Evolutionary conservation across 1,140 invertebrate genomes (phyloP), one percentile per base, ranked within the genome.

Genomic region (Littorina saxatilis): DNA sequence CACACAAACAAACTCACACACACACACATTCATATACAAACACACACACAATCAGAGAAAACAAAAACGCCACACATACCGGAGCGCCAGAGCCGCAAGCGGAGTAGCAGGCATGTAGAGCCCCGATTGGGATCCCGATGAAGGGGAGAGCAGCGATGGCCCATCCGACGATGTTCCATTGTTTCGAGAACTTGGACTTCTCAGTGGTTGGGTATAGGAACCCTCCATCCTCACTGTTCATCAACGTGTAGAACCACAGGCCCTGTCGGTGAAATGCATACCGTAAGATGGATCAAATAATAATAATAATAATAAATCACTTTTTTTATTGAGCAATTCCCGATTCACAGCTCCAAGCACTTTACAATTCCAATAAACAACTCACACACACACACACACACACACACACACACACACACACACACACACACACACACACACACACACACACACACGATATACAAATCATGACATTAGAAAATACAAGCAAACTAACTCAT

Each of bases 121-220:
- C 84, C 29, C 85, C 88, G 13, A 86, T 82, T 1, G 85, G 76
- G 27, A 89, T 82, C 20, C 85, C 87, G 20, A 89, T 84, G 77
- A 84, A 87, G 2, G 88, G 88, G 1, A 88, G 73, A 15, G 74
- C 85, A 2, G 87, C 86, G 17, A 89, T 83, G 17, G 84, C 81
- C 88, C 88, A 89, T 50, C 84, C 83, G 11, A 88, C 77, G 15
- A 84, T 76, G n/a, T 84, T 80, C 85, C 87, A 89, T 0, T 82
- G 75, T 13, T 82, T 63, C 15, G 81, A 61, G 29, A 84, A 84
- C 5, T 37, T 47, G 20, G 81, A 55, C 3, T 81, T 55, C 0
- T 37, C 50, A 0, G 70, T 52, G 13, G n/a, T 58, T n/a, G 43
- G 40, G 61, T 86, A 85, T 0, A 72, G 79, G 29, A 87, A 75